A percentile compares a stretch with the other conserved stretches of the same genome.
These are phyloP conservation scores for Trachelus troglodyta DNA, from an alignment of 2,888 invertebrate genomes.

Conservation along the genomic window DNA sequence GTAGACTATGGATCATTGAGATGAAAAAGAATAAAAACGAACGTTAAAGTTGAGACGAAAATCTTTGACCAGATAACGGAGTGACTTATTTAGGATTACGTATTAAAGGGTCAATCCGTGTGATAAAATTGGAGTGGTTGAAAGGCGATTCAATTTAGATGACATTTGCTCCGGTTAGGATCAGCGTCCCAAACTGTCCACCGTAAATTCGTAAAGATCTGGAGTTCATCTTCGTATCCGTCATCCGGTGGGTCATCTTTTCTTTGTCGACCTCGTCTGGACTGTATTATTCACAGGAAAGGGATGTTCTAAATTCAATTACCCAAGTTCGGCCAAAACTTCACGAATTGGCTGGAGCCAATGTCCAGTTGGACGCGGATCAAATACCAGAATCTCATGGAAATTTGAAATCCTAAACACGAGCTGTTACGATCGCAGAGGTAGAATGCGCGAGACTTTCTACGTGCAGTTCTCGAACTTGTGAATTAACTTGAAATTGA, in stretches of 20 bases:
- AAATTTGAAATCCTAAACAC: background rate
- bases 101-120: background rate
- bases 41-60: conserved; percentile 7
- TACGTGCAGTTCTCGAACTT: background rate
- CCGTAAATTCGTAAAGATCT: background rate
- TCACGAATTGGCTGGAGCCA: background rate
- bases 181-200: background rate
- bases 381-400: background rate
- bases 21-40: conserved; percentile 13
- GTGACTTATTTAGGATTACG: background rate
- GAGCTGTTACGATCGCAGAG: background rate
- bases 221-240: background rate
- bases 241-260: background rate
- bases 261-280: background rate
- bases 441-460: background rate
- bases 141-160: background rate
- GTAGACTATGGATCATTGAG: conserved; percentile 10
- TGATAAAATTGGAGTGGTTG: background rate
- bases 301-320: background rate
- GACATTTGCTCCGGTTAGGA: background rate
- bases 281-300: background rate
- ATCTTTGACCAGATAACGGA: background rate
- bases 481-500: background rate
- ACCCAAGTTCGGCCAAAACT: background rate
- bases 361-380: background rate